Evolutionary conservation across 2,797 vertebrate species (phyloP), one percentile per base, ranked within the genome.

Genomic region (Micrastur ruficollis): DNA sequence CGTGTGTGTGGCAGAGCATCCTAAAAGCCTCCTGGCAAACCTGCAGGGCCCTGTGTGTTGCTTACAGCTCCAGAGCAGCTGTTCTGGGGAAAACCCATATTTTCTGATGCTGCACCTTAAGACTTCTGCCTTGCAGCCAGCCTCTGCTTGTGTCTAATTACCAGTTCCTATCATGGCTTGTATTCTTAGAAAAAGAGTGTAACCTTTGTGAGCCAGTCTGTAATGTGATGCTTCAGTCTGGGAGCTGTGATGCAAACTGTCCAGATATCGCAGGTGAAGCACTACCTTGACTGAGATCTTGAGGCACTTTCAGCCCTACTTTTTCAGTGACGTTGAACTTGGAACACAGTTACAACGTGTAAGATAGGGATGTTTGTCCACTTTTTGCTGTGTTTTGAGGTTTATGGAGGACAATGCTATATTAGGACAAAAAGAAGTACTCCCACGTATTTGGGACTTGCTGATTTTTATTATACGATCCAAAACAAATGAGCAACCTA

Each of bases 1-100:
- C 31, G 1, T 2, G 10, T 0, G 0, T 2, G 1, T 36, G 56
- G 61, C 26, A 29, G 26, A 9, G 5, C 3, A 23, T 82, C 67
- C 67, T 40, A 5, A 63, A 62, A 49, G 55, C 66, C 63, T 73
- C 61, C 76, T 21, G 25, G 46, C 10, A 8, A 84, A 10, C 32
- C 59, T 26, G 38, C 0, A 0, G 50, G 36, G 34, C 17, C 32
- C 32, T 1, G 1, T 31, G 47, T 74, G 38, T 27, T 34, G 36
- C 46, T 55, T 65, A 14, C 9, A 32, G 63, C 58, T 87, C 31
- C 49, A 21, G 20, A 58, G 56, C 56, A 40, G 67, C 58, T 67
- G 42, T 6, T 36, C 31, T 44, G 18, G 70, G 42, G 63, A 75
- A 58, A 66, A 38, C 7, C 15, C 0, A 0, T 34, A 4, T 42